These are phyloP conservation scores for Laodelphax striatellus DNA, from an alignment of 1,140 invertebrate species.

Conservation along the genomic window DNA sequence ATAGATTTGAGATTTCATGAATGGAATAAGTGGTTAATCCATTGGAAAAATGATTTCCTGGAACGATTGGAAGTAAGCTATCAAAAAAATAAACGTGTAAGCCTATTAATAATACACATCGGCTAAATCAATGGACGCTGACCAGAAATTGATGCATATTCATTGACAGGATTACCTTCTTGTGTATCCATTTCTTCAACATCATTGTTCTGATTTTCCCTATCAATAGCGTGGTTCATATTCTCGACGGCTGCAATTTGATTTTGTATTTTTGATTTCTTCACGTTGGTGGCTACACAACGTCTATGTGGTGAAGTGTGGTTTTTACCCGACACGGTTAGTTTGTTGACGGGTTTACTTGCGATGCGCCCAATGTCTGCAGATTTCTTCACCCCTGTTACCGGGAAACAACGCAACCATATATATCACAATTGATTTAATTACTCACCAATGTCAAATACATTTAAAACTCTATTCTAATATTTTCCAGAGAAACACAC, in stretches of 20 bases:
- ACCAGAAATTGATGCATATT: constrained; percentile 4
- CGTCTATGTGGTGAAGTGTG: constrained; percentile 26
- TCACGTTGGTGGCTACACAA: constrained; percentile 30
- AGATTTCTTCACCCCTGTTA: constrained; percentile 46
- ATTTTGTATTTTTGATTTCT: constrained; percentile 40
- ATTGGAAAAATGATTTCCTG: too few relatives aligned
- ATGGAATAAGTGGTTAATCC: too few relatives aligned
- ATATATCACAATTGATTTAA: constrained; percentile 38
- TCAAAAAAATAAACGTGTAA: not conserved
- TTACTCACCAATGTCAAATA: constrained; percentile 25
- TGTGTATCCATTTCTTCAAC: constrained; percentile 81
- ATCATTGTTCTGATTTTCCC: constrained; percentile 50
- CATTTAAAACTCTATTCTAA: constrained; percentile 22
- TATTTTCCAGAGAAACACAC: constrained; percentile 27
- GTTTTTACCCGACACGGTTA: constrained; percentile 60
- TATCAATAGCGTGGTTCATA: constrained; percentile 63
- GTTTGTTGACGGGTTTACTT: constrained; percentile 68
- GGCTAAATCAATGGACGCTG: constrained; percentile 4
- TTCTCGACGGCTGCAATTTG: constrained; percentile 43
- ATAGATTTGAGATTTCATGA: too few relatives aligned
- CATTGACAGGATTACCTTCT: constrained; percentile 45
- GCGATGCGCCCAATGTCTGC: constrained; percentile 77
- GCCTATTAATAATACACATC: constrained; percentile 5
- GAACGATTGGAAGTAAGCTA: too few relatives aligned
- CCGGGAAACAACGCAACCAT: constrained; percentile 40